phyloP scores from a whole-genome alignment of 1,140 invertebrate genomes.

The Cydia splendana region DNA sequence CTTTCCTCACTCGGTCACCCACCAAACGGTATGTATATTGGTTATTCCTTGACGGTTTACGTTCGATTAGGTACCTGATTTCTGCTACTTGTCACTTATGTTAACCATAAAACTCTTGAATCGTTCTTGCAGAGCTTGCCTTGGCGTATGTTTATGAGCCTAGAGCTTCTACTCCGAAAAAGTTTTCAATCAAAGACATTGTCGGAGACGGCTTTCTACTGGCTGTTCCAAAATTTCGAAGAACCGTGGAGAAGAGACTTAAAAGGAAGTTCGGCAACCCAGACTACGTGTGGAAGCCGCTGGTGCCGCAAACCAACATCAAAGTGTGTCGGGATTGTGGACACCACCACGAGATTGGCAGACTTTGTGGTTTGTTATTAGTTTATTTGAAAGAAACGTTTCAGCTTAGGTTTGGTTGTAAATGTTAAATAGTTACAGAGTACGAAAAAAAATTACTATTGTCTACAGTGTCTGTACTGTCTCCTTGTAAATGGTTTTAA shows the following conservation, averaged over 20 bases:
- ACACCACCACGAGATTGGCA: slow-evolving; percentile 86
- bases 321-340: slow-evolving; percentile 89
- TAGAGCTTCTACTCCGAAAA: slow-evolving; percentile 41
- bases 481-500: no score
- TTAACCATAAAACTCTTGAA: slow-evolving; percentile 9
- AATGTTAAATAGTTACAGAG: no score
- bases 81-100: slow-evolving; percentile 1
- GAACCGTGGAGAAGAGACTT: slow-evolving; percentile 86
- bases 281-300: slow-evolving; percentile 84
- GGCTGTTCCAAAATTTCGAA: slow-evolving; percentile 89
- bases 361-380: slow-evolving; percentile 87
- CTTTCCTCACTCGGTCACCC: slow-evolving; percentile 61
- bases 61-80: slow-evolving; percentile 25
- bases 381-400: slow-evolving; percentile 1
- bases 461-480: no score
- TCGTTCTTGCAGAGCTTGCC: slow-evolving; percentile 59
- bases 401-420: no score
- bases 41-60: neutral
- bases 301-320: slow-evolving; percentile 87
- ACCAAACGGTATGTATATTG: slow-evolving; percentile 59
- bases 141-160: slow-evolving; percentile 56
- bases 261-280: slow-evolving; percentile 86
- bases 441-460: no score
- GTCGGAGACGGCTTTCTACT: slow-evolving; percentile 88
- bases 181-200: slow-evolving; percentile 81